These are phyloP conservation scores for Nymphicus hollandicus DNA, from an alignment of 2,113 vertebrate genomes.

Conservation along the genomic window DNA sequence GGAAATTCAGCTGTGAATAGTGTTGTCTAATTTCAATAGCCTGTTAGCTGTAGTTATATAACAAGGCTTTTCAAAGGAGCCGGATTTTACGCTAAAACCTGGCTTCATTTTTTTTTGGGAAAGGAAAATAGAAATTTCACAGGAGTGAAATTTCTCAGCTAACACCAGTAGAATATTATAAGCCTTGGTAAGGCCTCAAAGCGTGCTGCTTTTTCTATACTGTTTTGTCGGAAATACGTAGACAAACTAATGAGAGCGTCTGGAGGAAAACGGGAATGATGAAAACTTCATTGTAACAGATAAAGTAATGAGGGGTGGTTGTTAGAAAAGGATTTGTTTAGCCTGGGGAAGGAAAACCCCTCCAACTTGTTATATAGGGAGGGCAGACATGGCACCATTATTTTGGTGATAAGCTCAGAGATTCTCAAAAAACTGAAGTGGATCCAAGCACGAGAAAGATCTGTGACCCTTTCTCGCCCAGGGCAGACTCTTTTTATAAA, in stretches of 20 bases:
- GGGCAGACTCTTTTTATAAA: neutral
- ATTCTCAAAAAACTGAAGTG: neutral
- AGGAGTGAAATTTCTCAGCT: neutral
- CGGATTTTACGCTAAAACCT: neutral
- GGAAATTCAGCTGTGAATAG: neutral
- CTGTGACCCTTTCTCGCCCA: neutral
- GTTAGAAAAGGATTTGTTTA: neutral
- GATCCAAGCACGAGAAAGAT: neutral
- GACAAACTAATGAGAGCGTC: neutral
- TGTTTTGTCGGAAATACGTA: neutral
- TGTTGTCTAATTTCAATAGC: neutral
- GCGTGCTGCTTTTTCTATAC: neutral
- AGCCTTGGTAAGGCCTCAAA: neutral
- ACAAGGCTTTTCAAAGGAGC: neutral
- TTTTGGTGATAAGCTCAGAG: neutral
- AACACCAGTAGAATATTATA: neutral
- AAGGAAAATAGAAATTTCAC: neutral
- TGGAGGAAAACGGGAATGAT: neutral
- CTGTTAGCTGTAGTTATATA: neutral
- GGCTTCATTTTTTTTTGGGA: neutral
- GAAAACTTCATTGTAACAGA: neutral
- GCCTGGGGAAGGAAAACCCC: neutral
- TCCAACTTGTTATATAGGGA: neutral
- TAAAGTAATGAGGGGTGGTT: neutral
- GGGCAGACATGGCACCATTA: neutral